Base-by-base conservation (phyloP, 2,113 vertebrate genomes). In the Rafetus swinhoei region DNA sequence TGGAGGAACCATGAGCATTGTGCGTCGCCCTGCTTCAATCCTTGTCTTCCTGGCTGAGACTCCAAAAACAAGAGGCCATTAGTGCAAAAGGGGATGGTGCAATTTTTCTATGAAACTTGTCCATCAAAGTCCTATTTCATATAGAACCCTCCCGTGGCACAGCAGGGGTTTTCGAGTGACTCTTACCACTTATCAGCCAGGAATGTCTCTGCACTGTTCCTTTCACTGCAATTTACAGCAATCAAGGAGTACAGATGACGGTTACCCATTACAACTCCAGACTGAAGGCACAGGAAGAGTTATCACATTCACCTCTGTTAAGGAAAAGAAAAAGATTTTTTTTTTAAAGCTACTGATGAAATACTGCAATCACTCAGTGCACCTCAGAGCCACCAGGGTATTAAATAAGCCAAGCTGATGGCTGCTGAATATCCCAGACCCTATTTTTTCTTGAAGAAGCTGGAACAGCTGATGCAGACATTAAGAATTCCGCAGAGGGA, bases 321-420 rank as follows among this genome's bases (percentile, higher is more conserved):
- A 32, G 15, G 5, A 3, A 19, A 45, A 45, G 79, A 21, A 1
- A 1, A 57, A 92, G 95, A 91, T 74, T 85, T 92, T 94, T 84
- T 94, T 85, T 8, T n/a, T 85, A 86, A 96, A 96, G 55, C 45
- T 91, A 32, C 56, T 76, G 80, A 65, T 90, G 87, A 92, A 93
- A 90, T 93, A 86, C 19, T 90, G 39, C 35, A 79, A 50, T 84
- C 6, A 55, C 22, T 94, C 69, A 93, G 74, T 39, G 93, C 89
- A 79, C 79, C 87, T 21, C 5, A 88, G 84, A 90, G 53, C 83
- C 81, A 52, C 62, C 84, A 57, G 86, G 39, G 83, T 55, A 95
- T 69, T 87, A 82, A 91, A 62, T 69, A 32, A 89, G 86, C 32
- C 52, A 84, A 84, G 39, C 54, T 89, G 90, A 9, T 54, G 90